Conservation (phyloP, 2,797 vertebrate genomes). For the Rousettus madagascariensis region DNA sequence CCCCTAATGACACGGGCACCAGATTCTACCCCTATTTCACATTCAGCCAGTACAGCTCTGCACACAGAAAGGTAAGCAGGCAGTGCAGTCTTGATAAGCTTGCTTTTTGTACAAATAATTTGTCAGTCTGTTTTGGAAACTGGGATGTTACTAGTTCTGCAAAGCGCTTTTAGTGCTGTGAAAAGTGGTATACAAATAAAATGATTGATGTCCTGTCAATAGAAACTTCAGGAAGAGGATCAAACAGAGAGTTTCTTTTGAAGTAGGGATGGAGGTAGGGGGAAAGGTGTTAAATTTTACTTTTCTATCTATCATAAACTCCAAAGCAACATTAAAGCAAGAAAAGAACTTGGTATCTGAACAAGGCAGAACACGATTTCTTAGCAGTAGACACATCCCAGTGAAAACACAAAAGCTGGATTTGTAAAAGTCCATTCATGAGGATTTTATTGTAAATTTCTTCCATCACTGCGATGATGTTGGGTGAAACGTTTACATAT, state of each 20-base stretch:
- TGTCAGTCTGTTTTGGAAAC: slow-evolving; percentile 72
- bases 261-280: slow-evolving; percentile 63
- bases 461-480: slow-evolving; percentile 38
- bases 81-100: slow-evolving; percentile 53
- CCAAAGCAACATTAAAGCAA: slow-evolving; percentile 76
- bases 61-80: slow-evolving; percentile 61
- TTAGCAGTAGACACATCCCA: slow-evolving; percentile 61
- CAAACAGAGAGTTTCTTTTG: slow-evolving; percentile 78
- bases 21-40: slow-evolving; percentile 39
- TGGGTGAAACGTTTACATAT: slow-evolving; percentile 6
- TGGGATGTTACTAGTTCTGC: slow-evolving; percentile 64
- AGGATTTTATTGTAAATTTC: slow-evolving; percentile 46
- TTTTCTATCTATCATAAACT: slow-evolving; percentile 77
- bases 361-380: slow-evolving; percentile 77
- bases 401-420: slow-evolving; percentile 59
- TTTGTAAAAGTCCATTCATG: slow-evolving; percentile 65
- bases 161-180: slow-evolving; percentile 73
- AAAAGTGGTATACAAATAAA: slow-evolving; percentile 78
- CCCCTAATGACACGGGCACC: background rate
- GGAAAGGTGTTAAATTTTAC: slow-evolving; percentile 76
- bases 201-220: slow-evolving; percentile 80
- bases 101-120: slow-evolving; percentile 77
- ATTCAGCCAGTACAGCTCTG: slow-evolving; percentile 56
- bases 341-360: slow-evolving; percentile 74
- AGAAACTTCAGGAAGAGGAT: slow-evolving; percentile 78